These are phyloP conservation scores for Siderastrea siderea DNA, from an alignment of 92 coral and sea anemone genomes.

Conservation along the genomic window DNA sequence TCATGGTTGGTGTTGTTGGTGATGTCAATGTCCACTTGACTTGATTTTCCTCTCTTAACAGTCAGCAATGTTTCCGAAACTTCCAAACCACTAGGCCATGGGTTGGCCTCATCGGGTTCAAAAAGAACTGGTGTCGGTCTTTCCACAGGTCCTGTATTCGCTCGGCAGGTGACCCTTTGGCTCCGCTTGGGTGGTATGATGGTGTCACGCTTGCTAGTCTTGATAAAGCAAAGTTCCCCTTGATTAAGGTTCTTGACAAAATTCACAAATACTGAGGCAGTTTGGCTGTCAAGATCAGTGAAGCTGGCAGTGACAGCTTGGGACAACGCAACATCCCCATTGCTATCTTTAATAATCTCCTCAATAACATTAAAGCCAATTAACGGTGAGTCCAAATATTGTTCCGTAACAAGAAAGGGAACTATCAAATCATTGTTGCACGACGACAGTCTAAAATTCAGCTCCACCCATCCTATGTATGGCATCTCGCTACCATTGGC, in stretches of 20 bases:
- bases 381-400: slow-evolving; percentile 38
- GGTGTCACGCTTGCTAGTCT: slow-evolving; percentile 29
- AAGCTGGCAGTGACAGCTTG: slow-evolving; percentile 18
- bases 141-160: slow-evolving; percentile 54
- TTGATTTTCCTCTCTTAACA: slow-evolving; percentile 62
- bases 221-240: slow-evolving; percentile 15
- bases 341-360: slow-evolving; percentile 22
- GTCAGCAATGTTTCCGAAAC: slow-evolving; percentile 57
- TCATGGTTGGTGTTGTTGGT: slow-evolving; percentile 72
- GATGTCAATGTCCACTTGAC: slow-evolving; percentile 56
- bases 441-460: slow-evolving; percentile 57
- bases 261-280: slow-evolving; percentile 27
- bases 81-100: slow-evolving; percentile 59
- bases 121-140: slow-evolving; percentile 48
- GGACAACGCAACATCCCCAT: slow-evolving; percentile 8
- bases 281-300: slow-evolving; percentile 15
- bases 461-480: slow-evolving; percentile 56
- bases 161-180: slow-evolving; percentile 46
- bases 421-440: slow-evolving; percentile 19
- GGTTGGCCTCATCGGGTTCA: slow-evolving; percentile 61
- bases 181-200: slow-evolving; percentile 37
- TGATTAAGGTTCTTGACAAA: slow-evolving; percentile 18
- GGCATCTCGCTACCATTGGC: slow-evolving; percentile 40
- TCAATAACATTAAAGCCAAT: slow-evolving; percentile 37
- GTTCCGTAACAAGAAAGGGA: slow-evolving; percentile 38